Conservation (phyloP, 2,113 vertebrate genomes). For the Caracal caracal region DNA sequence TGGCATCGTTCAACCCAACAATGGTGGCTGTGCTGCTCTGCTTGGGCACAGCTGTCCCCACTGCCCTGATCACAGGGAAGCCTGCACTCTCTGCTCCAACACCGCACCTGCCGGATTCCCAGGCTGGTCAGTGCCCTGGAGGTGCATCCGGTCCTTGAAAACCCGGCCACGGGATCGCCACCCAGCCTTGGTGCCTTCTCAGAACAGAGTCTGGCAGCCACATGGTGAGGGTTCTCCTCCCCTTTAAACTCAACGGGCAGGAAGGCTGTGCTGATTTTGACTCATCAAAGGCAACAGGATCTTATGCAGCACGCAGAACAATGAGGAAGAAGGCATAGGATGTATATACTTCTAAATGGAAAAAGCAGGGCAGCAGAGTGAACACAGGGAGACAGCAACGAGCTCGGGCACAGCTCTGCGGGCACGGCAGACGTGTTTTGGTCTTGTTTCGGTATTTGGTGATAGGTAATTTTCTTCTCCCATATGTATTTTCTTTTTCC, state of each 20-base stretch:
- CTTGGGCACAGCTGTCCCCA: not conserved
- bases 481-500: not conserved
- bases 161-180: rapidly evolving
- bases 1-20: not conserved
- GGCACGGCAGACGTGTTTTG: not conserved
- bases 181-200: not conserved
- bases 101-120: not conserved
- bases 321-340: not conserved
- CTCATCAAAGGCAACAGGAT: not conserved
- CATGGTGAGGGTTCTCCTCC: not conserved
- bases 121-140: not conserved
- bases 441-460: not conserved
- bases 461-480: not conserved
- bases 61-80: not conserved
- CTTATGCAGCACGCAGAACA: not conserved
- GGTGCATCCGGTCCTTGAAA: not conserved
- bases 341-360: not conserved
- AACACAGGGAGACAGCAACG: not conserved
- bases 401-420: rapidly evolving
- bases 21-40: too few species aligned
- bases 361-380: not conserved
- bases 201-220: not conserved
- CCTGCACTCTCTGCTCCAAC: not conserved
- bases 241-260: not conserved
- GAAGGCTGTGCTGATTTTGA: not conserved